Percentiles rank a stretch among this genome's conserved stretches.
Conservation (phyloP, 2,888 invertebrate species). For the Nephrocerus scutellatus region DNA sequence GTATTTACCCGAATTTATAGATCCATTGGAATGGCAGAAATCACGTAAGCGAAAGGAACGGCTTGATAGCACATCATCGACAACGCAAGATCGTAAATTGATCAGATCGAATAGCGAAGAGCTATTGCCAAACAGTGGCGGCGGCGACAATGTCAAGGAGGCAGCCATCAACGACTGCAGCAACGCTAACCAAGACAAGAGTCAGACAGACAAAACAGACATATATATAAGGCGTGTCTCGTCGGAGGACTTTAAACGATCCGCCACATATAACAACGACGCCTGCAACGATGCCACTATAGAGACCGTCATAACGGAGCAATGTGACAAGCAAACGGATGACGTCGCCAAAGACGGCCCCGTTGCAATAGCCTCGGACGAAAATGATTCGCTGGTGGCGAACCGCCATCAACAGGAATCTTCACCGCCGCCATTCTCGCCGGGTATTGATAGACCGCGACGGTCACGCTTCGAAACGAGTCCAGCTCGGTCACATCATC, state of each 20-base stretch:
- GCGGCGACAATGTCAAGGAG: constrained; percentile 59
- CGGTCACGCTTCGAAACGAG: constrained; percentile 40
- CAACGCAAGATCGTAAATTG: constrained; percentile 55
- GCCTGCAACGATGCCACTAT: too few relatives aligned
- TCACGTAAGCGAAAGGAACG: constrained; percentile 58
- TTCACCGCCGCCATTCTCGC: not conserved
- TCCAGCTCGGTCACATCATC: constrained; percentile 45
- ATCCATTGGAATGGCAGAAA: constrained; percentile 48
- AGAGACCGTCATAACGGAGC: too few relatives aligned
- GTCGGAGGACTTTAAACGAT: constrained; percentile 39
- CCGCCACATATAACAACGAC: constrained; percentile 13
- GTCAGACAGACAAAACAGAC: constrained; percentile 22
- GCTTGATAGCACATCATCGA: constrained; percentile 54
- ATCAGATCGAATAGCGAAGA: constrained; percentile 58
- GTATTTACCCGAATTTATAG: constrained; percentile 47
- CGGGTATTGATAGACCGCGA: too few relatives aligned
- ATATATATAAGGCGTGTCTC: constrained; percentile 36
- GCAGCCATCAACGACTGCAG: constrained; percentile 46
- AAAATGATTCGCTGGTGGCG: constrained; percentile 4
- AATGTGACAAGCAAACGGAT: too few relatives aligned
- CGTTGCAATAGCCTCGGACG: constrained; percentile 33
- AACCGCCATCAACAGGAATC: not conserved
- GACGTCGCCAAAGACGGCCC: constrained; percentile 34
- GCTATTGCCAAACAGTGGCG: constrained; percentile 51
- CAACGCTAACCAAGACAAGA: constrained; percentile 32